These are phyloP conservation scores for Scaptomyza tumidula DNA, from an alignment of 2,888 invertebrate genomes.

Conservation along the genomic window DNA sequence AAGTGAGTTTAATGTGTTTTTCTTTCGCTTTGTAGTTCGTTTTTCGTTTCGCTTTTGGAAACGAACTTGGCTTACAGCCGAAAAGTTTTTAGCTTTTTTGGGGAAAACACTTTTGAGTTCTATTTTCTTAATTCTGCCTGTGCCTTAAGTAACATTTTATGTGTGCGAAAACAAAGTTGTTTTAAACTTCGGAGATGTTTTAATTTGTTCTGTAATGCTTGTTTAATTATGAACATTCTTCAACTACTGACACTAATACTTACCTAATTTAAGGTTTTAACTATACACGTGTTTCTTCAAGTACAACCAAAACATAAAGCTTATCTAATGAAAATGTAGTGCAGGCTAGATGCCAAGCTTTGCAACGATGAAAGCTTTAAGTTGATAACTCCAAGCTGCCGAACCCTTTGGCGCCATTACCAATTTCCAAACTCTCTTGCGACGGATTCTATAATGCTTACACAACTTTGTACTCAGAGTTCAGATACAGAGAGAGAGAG, in stretches of 20 bases:
- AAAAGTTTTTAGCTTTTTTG: slow-evolving; percentile 29
- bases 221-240: slow-evolving; percentile 2
- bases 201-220: slow-evolving; percentile 4
- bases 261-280: not conserved
- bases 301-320: not conserved
- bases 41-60: not conserved
- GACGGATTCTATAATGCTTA: slow-evolving; percentile 66
- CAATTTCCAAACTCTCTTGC: slow-evolving; percentile 46
- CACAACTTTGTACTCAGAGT: slow-evolving; percentile 70
- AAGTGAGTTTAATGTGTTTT: slow-evolving; percentile 33
- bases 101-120: slow-evolving; percentile 1
- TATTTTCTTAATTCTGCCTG: slow-evolving; percentile 19
- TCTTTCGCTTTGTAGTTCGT: not conserved
- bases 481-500: slow-evolving; percentile 5
- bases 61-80: slow-evolving; percentile 16
- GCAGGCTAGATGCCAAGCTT: not conserved
- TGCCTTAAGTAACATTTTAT: slow-evolving; percentile 18
- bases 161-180: slow-evolving; percentile 22
- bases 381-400: not conserved
- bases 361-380: slow-evolving; percentile 11
- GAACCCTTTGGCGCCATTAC: slow-evolving; percentile 7
- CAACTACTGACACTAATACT: not conserved
- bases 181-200: slow-evolving; percentile 11
- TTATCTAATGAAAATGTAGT: not conserved
- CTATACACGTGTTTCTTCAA: not conserved